Base-by-base conservation (phyloP, 2,888 invertebrate genomes). In the Dasysyrphus albostriatus region DNA sequence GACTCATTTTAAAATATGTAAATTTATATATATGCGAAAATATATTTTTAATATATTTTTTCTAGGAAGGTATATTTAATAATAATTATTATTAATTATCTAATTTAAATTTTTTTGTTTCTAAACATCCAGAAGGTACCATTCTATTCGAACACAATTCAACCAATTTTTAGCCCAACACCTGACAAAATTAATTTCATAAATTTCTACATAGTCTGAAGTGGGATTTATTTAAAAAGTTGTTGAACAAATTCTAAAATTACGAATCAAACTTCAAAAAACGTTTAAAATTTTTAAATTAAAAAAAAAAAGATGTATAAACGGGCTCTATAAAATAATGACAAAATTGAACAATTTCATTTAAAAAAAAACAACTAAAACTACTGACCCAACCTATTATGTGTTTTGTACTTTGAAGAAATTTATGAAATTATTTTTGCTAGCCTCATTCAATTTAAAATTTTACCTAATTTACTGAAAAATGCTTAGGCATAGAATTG, bases 161-260 rank as follows among this genome's bases (percentile, higher is more conserved):
- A 78, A 63, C 74, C 69, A 83, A 75, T 69, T 34, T 67, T 75
- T 79, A 88, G 74, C 89, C 92, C 93, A 93, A 92, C 92, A 92
- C 92, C 92, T 91, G 90, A 91, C 91, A 90, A 89, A 90, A 89
- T 90, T 91, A 90, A 90, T 90, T 88, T 83, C 88, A 89, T 82
- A 81, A 88, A 70, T 77, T 49, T 63, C 65, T 54, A 32, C 12
- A 78, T 44, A 63, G n/a, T n/a, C 32, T 32, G 7, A 32, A 32
- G 5, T 32, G 32, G 5, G 4, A 32, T 32, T 32, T 32, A 32
- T 5, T 32, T 24, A 24, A 24, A n/a, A n/a, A n/a, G n/a, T n/a
- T n/a, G n/a, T n/a, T n/a, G n/a, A n/a, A n/a, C n/a, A n/a, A n/a
- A n/a, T n/a, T n/a, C n/a, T n/a, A n/a, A n/a, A n/a, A n/a, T n/a